These are phyloP conservation scores for Saccostrea echinata DNA, from an alignment of 1,140 invertebrate genomes.

Conservation along the genomic window DNA sequence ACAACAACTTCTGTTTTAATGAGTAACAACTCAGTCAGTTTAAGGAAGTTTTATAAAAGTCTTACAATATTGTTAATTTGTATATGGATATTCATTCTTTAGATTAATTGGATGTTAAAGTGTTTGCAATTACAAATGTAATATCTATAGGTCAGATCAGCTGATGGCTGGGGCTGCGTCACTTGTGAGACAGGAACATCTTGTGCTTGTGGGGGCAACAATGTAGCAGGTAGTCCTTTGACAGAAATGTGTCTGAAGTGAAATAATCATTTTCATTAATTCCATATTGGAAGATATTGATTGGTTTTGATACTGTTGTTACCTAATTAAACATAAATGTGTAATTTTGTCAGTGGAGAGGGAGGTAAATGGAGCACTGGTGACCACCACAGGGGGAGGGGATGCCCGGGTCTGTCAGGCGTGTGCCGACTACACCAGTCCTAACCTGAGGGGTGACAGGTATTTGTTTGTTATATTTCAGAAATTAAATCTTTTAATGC, in stretches of 20 bases:
- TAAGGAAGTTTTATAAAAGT: not conserved
- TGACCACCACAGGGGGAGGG: slow-evolving; percentile 17
- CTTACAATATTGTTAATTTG: no score
- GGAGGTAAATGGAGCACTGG: slow-evolving; percentile 57
- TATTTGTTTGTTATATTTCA: slow-evolving; percentile 26
- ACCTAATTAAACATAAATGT: not conserved
- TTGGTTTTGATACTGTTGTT: not conserved
- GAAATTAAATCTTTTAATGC: no score
- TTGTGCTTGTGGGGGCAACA: not conserved
- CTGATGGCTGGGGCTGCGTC: slow-evolving; percentile 7
- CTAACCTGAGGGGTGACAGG: slow-evolving; percentile 59
- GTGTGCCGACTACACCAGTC: slow-evolving; percentile 61
- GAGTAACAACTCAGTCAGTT: no score
- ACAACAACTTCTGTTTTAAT: no score
- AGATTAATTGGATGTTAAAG: no score
- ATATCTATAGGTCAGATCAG: not conserved
- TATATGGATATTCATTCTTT: no score
- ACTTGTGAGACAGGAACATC: not conserved
- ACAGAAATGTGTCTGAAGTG: not conserved
- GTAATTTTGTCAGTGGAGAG: slow-evolving; percentile 59
- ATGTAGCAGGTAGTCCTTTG: not conserved
- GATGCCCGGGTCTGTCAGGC: slow-evolving; percentile 53
- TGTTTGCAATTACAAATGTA: not conserved
- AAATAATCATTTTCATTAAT: not conserved
- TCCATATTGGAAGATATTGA: no score